phyloP scores from a whole-genome alignment of 2,888 invertebrate species.

The Psococerastis gibbosa region DNA sequence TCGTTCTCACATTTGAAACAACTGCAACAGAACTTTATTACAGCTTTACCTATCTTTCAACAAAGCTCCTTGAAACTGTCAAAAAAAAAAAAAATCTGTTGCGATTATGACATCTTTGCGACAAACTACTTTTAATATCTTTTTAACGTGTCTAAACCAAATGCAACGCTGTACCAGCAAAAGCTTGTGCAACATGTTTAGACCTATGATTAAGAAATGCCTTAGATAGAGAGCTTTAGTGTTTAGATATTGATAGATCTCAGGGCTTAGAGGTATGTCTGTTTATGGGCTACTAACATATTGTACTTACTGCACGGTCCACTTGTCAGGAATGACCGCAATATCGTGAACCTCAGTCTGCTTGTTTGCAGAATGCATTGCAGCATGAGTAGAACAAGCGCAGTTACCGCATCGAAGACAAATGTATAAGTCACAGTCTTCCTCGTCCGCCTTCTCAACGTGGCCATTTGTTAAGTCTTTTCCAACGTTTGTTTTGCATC shows the following conservation, averaged over 20 bases:
- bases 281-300: no score
- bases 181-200: no score
- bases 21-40: no score
- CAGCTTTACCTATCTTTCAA: no score
- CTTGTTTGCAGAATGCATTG: conserved; percentile 52
- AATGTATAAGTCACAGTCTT: conserved; percentile 44
- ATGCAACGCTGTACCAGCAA: no score
- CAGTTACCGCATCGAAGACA: conserved; percentile 66
- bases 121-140: background rate
- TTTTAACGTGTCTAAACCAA: background rate
- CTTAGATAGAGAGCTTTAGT: no score
- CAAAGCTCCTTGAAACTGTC: no score
- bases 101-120: background rate
- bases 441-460: conserved; percentile 24
- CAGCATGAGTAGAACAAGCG: conserved; percentile 58
- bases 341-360: conserved; percentile 58
- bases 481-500: conserved; percentile 20
- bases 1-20: conserved; percentile 58
- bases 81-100: conserved; percentile 13
- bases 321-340: conserved; percentile 47
- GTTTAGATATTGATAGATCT: no score
- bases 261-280: no score
- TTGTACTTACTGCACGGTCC: conserved; percentile 42
- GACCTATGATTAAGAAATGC: no score
- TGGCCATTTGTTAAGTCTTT: conserved; percentile 5